Base-by-base conservation (phyloP, 1,140 invertebrate species). In the Holcopasites calliopsidis region DNA sequence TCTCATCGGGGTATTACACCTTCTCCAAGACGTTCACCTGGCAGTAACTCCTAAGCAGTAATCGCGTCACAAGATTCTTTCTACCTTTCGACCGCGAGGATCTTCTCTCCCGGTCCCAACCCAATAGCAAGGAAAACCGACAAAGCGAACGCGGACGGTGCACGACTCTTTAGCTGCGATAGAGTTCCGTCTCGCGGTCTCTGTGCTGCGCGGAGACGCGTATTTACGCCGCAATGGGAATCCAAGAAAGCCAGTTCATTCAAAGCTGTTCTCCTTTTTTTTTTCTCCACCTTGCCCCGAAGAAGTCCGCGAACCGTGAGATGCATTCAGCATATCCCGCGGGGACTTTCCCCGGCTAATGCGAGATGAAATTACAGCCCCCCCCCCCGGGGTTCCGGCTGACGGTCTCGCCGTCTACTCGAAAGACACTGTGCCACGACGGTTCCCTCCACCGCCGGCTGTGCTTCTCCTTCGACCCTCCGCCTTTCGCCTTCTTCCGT, bases 301-400 rank as follows among this genome's bases (percentile, higher is more conserved):
- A 77, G 73, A 77, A 80, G 71, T 80, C 72, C 65, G 66, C 80
- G 71, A 74, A 62, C 52, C 80, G 52, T 85, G 76, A 82, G 83
- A 85, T 66, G 80, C 76, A 80, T 85, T 85, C 83, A 80, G 64
- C 71, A 62, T 66, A 75, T 80, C 77, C 70, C 80, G 74, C 42
- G 54, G 50, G 62, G 71, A 80, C 80, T 78, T 80, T 73, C 68
- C 66, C 69, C 66, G 65, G 60, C 72, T 85, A 85, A 85, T 85
- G 77, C 78, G 72, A 85, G 84, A 85, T 85, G 83, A 85, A 85
- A 85, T 85, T 85, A 85, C 84, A 85, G 58, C 52, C 71, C 65
- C 73, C 73, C 52, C 71, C 65, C 73, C 73, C 42, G 58, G 65
- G 54, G 75, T 85, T 85, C 76, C 73, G 73, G 70, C 76, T 58